Conservation (phyloP, 1,140 invertebrate species). For the Lordiphosa stackelbergi region DNA sequence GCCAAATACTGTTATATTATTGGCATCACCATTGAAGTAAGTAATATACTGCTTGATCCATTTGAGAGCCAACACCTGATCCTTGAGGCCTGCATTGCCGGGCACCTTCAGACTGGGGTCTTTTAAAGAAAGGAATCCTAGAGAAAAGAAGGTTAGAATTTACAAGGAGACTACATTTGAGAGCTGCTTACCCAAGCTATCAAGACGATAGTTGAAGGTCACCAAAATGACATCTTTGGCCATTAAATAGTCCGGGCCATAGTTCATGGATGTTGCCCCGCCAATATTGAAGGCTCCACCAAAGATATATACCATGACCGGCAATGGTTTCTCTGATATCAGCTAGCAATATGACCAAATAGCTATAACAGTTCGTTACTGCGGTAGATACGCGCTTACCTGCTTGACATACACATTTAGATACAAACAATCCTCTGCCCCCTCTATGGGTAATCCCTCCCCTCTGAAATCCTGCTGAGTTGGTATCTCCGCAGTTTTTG, state of each 20-base stretch:
- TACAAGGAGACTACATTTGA: too few relatives aligned
- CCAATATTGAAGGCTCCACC: slow-evolving; percentile 82
- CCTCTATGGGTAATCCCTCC: slow-evolving; percentile 44
- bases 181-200: slow-evolving; percentile 79
- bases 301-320: slow-evolving; percentile 85
- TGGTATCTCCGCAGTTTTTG: slow-evolving; percentile 41
- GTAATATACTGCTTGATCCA: slow-evolving; percentile 77
- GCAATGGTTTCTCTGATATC: slow-evolving; percentile 58
- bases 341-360: slow-evolving; percentile 23
- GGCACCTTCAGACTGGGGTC: slow-evolving; percentile 74
- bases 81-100: slow-evolving; percentile 80
- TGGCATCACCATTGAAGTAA: slow-evolving; percentile 72
- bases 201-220: slow-evolving; percentile 84
- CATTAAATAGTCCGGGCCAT: slow-evolving; percentile 82
- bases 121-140: slow-evolving; percentile 81
- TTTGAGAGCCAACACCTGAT: slow-evolving; percentile 77
- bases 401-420: slow-evolving; percentile 67
- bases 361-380: slow-evolving; percentile 3
- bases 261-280: slow-evolving; percentile 75
- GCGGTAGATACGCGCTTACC: slow-evolving; percentile 29
- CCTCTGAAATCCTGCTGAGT: slow-evolving; percentile 32
- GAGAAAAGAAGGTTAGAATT: too few relatives aligned
- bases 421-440: slow-evolving; percentile 77
- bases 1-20: slow-evolving; percentile 76
- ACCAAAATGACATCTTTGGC: slow-evolving; percentile 82